Base-by-base conservation (phyloP, 2,113 vertebrate genomes). In the Gymnorhina tibicen region DNA sequence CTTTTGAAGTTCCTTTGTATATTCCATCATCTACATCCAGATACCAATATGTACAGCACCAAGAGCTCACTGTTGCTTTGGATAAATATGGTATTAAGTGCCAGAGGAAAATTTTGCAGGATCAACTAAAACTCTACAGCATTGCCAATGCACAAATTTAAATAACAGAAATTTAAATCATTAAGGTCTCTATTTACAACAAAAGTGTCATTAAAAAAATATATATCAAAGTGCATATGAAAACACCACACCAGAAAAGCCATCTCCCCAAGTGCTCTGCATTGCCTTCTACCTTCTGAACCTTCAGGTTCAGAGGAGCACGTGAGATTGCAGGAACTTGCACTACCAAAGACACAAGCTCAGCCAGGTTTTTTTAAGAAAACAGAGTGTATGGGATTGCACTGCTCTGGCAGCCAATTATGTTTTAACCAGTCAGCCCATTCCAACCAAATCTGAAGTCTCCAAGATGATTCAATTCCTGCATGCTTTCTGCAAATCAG, bases 1-100 rank as follows among this genome's bases (percentile, higher is more conserved):
- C 77, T 95, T 87, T 88, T 75, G 49, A 77, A 89, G 72, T 60
- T 89, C 85, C 76, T 84, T 87, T 68, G 52, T 22, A 35, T 67
- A 50, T 75, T 81, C 76, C 0, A 0, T 85, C 77, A 85, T 64
- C 52, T 60, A 41, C 24, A 72, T 60, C 60, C 80, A 72, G 37
- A 76, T 53, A 87, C 73, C 86, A 94, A 93, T 92, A 94, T n/a
- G n/a, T 16, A 84, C 47, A 89, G 64, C 60, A 91, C 70, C 53
- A 84, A 47, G 68, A 92, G 39, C 59, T 88, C 59, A 30, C 6
- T 58, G 75, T 88, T 95, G 76, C 76, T 81, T 46, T 55, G 79
- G 46, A 77, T 55, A 69, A 66, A 67, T 67, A 55, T 50, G 55
- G 73, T 33, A 76, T 58, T 44, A 83, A 0, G 0, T 0, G 17